A percentile compares a stretch with the other conserved stretches of the same genome.
Evolutionary conservation across 2,888 invertebrate species (phyloP).

Genomic region (Auanema sp.): DNA sequence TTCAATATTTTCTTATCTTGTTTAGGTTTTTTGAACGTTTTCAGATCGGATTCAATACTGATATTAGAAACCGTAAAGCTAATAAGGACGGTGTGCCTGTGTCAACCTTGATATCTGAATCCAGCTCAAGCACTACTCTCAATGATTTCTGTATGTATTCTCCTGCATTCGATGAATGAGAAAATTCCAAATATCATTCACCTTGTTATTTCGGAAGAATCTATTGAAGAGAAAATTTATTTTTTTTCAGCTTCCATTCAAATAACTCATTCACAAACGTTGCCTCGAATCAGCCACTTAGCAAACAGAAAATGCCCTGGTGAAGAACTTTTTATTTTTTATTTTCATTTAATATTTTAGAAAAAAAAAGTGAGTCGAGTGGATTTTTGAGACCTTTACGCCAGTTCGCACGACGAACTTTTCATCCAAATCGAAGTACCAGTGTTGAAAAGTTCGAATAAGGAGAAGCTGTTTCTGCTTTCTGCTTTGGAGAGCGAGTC

Average conservation of each 20-base stretch:
- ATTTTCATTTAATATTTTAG: too few species aligned
- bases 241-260: too few species aligned
- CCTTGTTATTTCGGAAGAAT: too few species aligned
- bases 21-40: conserved; percentile 10
- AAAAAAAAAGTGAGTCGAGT: too few species aligned
- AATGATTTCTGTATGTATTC: background rate
- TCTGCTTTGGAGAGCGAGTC: background rate
- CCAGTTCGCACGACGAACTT: background rate
- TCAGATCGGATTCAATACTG: conserved; percentile 38
- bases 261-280: too few species aligned
- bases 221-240: too few species aligned
- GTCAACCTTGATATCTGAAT: conserved; percentile 5
- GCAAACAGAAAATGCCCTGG: too few species aligned
- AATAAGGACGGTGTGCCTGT: conserved; percentile 25
- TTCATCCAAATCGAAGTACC: background rate
- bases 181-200: too few species aligned
- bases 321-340: too few species aligned
- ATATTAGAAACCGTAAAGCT: conserved; percentile 44
- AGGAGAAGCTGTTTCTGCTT: background rate
- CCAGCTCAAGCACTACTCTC: conserved; percentile 6
- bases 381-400: too few species aligned
- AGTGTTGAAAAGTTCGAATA: background rate
- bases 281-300: too few species aligned
- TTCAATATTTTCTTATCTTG: background rate
- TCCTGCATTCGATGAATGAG: too few species aligned